Conservation (phyloP, 1,140 invertebrate species). For the Solen grandis region DNA sequence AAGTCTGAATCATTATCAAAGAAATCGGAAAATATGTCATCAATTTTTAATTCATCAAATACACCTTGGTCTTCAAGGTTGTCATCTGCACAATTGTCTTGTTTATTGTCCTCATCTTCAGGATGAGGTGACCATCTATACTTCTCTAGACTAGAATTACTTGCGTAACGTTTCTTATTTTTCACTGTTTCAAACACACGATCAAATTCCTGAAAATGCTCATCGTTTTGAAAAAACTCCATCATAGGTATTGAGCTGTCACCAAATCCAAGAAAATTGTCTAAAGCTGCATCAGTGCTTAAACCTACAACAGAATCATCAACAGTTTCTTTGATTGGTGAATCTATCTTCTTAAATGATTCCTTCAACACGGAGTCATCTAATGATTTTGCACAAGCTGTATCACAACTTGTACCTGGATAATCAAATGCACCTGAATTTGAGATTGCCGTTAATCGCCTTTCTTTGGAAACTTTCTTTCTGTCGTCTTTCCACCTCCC, state of each 20-base stretch:
- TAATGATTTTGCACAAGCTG: too few species aligned
- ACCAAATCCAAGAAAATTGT: background rate
- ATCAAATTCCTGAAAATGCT: conserved; percentile 77
- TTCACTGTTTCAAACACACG: conserved; percentile 76
- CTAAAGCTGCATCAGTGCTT: background rate
- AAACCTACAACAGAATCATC: background rate
- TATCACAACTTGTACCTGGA: background rate
- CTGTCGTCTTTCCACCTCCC: conserved; percentile 41
- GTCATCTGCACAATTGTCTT: conserved; percentile 53
- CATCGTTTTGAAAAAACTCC: conserved; percentile 76
- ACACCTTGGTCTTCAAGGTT: conserved; percentile 48
- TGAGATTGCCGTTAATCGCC: conserved; percentile 13
- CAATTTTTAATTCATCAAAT: conserved; percentile 56
- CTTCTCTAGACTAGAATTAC: conserved; percentile 60
- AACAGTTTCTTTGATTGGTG: background rate
- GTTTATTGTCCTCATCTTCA: conserved; percentile 55
- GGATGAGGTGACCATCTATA: conserved; percentile 56
- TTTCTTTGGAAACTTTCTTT: conserved; percentile 46
- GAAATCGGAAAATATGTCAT: conserved; percentile 75
- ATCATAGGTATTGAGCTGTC: conserved; percentile 57
- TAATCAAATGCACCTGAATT: background rate
- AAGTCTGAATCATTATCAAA: conserved; percentile 78
- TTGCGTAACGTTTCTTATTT: conserved; percentile 68
- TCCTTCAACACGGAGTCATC: conserved; percentile 8
- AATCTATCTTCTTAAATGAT: background rate